Percentiles rank a stretch among this genome's conserved stretches.
Conservation (phyloP, 2,113 vertebrate genomes). For the Chauna torquata region DNA sequence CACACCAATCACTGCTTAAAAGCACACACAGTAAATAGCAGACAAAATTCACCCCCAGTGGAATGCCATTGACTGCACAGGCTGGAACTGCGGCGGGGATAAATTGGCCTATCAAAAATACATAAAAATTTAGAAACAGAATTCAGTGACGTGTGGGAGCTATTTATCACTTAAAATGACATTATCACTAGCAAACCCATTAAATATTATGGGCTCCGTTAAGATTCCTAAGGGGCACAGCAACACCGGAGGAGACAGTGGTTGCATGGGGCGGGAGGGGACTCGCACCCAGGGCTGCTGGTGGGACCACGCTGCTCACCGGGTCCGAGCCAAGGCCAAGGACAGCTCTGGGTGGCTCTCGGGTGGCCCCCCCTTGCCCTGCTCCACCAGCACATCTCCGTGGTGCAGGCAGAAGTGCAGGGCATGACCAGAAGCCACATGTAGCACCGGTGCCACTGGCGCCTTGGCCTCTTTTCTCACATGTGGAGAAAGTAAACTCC, state of each 20-base stretch:
- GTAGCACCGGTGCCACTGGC: fast-evolving
- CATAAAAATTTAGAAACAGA: slow-evolving; percentile 66
- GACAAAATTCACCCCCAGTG: slow-evolving; percentile 63
- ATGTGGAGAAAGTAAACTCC: background rate
- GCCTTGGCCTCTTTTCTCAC: background rate
- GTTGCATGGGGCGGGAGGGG: background rate
- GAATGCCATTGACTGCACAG: slow-evolving; percentile 39
- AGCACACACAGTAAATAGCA: slow-evolving; percentile 64
- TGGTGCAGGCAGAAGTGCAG: background rate
- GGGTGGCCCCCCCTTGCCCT: background rate
- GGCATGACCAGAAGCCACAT: fast-evolving
- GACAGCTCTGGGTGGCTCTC: fast-evolving
- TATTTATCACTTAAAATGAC: slow-evolving; percentile 57
- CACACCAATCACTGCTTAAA: slow-evolving; percentile 67
- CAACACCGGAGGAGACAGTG: background rate
- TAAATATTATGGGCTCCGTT: slow-evolving; percentile 31
- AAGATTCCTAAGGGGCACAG: background rate
- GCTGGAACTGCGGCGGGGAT: slow-evolving; percentile 50
- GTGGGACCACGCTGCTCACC: background rate
- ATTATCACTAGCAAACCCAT: slow-evolving; percentile 33
- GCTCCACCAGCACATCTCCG: fast-evolving
- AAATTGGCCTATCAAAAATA: slow-evolving; percentile 68
- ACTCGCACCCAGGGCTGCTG: fast-evolving
- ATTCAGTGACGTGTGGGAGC: slow-evolving; percentile 37
- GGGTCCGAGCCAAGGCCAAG: background rate